Conservation (phyloP, 2,888 invertebrate species). For the Falcaria lacertinaria region DNA sequence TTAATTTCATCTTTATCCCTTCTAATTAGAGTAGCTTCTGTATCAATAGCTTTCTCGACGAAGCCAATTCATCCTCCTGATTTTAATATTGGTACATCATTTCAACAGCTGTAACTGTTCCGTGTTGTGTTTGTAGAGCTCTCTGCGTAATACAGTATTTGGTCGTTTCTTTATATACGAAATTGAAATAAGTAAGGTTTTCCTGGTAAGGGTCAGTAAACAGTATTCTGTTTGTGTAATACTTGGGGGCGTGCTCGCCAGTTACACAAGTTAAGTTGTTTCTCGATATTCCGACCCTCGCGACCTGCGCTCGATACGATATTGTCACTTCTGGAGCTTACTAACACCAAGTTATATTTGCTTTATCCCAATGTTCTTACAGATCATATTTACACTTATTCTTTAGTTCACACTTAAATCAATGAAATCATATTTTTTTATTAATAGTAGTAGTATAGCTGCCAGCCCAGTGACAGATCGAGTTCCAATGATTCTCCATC, state of each 20-base stretch:
- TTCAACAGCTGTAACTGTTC: background rate
- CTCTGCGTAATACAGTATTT: constrained; percentile 29
- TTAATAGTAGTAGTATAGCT: no score
- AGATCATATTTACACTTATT: no score
- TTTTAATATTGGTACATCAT: background rate
- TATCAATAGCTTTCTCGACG: background rate
- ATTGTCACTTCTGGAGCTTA: background rate
- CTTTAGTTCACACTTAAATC: no score
- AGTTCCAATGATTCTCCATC: no score
- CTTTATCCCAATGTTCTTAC: no score
- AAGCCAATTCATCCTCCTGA: background rate
- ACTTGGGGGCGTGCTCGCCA: constrained; percentile 31
- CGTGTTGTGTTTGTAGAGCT: constrained; percentile 24
- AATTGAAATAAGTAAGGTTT: constrained; percentile 26
- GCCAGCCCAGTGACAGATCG: no score
- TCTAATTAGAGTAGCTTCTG: constrained; percentile 2
- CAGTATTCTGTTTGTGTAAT: constrained; percentile 38
- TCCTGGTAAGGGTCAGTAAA: constrained; percentile 33
- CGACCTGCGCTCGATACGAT: background rate
- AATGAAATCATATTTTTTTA: no score
- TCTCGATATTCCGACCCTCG: constrained; percentile 16
- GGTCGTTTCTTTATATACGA: constrained; percentile 29
- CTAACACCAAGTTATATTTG: no score
- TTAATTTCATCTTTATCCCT: constrained; percentile 12
- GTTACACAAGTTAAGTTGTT: constrained; percentile 29